Conservation (phyloP, 2,888 invertebrate genomes). For the Morpho deidamia region DNA sequence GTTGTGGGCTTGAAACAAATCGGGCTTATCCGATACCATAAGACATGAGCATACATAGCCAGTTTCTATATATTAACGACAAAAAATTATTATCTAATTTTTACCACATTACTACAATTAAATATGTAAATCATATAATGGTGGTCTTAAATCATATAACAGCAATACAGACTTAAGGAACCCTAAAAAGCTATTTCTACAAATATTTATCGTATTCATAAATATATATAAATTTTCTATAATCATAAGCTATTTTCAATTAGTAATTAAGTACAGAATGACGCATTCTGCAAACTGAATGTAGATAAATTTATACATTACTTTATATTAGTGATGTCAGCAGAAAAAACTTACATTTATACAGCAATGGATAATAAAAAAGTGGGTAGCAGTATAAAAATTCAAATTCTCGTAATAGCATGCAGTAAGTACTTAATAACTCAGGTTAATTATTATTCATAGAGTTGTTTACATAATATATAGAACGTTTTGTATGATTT, state of each 20-base stretch:
- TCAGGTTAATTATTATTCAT: no score
- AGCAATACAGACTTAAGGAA: no score
- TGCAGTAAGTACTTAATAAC: conserved; percentile 33
- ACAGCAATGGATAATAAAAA: conserved; percentile 13
- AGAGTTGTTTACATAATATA: no score
- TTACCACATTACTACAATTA: no score
- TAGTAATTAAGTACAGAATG: background rate
- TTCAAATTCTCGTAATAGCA: conserved; percentile 35
- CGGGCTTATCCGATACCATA: no score
- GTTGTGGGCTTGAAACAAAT: no score
- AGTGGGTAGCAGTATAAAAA: conserved; percentile 32
- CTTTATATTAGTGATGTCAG: conserved; percentile 21
- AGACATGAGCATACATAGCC: no score
- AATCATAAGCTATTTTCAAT: background rate
- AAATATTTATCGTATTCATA: background rate
- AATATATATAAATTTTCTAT: background rate
- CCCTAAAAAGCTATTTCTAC: background rate
- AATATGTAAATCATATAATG: no score
- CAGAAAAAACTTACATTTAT: conserved; percentile 35
- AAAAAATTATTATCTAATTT: no score
- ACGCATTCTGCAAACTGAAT: background rate
- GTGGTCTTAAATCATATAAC: no score
- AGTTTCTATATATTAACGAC: no score
- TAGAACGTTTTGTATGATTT: no score
- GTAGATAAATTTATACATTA: background rate